Evolutionary conservation across 2,888 invertebrate genomes (phyloP), one percentile per base, ranked within the genome.

Genomic region (Callosobruchus maculatus): DNA sequence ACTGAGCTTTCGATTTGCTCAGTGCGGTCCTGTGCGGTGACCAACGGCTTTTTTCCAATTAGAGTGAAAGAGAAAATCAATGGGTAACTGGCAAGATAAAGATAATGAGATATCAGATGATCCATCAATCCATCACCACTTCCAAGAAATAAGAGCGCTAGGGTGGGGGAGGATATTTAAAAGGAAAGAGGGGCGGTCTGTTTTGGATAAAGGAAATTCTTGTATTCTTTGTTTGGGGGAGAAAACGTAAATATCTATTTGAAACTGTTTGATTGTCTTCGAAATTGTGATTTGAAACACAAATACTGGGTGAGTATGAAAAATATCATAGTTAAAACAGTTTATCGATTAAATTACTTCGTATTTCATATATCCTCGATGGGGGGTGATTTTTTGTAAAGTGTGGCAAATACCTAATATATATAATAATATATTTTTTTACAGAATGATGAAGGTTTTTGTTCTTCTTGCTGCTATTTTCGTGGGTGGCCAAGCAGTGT

Each of bases 401-500:
- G n/a, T n/a, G n/a, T n/a, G n/a, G n/a, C n/a, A n/a, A n/a, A n/a
- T n/a, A n/a, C n/a, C n/a, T n/a, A 26, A 26, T 26, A 13, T 13
- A 49, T 13, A 49, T 7, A 18, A 18, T 49, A 13, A 13, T 13
- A 13, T 5, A 1, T 7, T 49, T 49, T 49, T 3, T 49, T 49
- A 13, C 49, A 21, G 68, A 5, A 75, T 22, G 20, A 88, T 88
- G 89, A 87, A 87, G 80, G 71, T 87, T 67, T 73, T 90, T 21
- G 30, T 89, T 67, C 75, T 88, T 68, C 80, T 90, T n/a, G 80
- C 85, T 74, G 82, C 87, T 70, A 83, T 91, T 81, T 90, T 91
- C 77, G 88, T 89, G 1, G 82, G 82, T 66, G 89, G 88, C 49
- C 90, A 90, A 72, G 93, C 94, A 3, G 90, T 95, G 71, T 92